A percentile compares a stretch with the other conserved stretches of the same genome.
Conservation (phyloP, 2,113 vertebrate species). For the Scytalopus superciliaris region DNA sequence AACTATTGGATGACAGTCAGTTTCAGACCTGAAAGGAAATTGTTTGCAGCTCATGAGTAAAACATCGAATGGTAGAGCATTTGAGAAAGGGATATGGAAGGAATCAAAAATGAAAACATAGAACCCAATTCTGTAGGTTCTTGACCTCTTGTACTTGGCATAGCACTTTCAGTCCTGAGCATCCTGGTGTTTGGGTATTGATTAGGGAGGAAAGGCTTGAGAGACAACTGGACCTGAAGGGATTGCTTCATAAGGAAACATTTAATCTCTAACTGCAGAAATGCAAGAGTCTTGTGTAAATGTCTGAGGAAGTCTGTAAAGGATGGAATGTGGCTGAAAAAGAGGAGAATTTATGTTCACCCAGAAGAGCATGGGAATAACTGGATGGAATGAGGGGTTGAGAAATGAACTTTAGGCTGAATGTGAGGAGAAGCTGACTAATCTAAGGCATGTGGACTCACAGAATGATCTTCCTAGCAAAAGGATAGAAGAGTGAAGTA, state of each 20-base stretch:
- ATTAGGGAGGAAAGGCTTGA: background rate
- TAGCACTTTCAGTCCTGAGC: background rate
- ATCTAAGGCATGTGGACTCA: background rate
- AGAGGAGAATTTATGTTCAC: background rate
- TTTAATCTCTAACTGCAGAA: background rate
- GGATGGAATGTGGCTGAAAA: background rate
- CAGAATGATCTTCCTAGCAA: background rate
- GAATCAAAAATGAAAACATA: background rate
- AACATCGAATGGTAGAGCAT: background rate
- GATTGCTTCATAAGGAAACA: background rate
- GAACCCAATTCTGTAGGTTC: background rate
- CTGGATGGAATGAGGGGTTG: background rate
- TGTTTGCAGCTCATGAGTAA: background rate
- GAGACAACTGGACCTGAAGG: background rate
- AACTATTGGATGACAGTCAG: background rate
- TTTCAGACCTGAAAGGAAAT: background rate
- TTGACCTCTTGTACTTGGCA: background rate
- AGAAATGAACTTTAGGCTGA: background rate
- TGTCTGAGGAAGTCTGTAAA: background rate
- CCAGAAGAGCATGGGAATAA: background rate
- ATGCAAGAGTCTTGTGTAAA: background rate
- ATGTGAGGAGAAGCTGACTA: background rate
- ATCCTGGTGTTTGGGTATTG: background rate
- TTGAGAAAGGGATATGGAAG: background rate
- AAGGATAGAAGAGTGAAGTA: background rate